Evolutionary conservation across 2,113 vertebrate genomes (phyloP), one percentile per base, ranked within the genome.

Genomic region (Peromyscus polionotus): DNA sequence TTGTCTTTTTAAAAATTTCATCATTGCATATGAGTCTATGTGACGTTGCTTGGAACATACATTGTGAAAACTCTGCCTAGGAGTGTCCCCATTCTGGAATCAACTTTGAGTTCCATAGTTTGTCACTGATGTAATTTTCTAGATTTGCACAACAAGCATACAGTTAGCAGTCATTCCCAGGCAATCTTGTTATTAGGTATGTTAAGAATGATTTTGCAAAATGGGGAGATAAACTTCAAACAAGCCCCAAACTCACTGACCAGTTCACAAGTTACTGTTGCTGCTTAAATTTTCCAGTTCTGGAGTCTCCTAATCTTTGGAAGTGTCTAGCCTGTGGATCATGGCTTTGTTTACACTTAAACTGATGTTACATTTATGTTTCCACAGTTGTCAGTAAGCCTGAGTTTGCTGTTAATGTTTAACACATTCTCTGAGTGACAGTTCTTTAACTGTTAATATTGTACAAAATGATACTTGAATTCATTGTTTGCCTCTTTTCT

Each of bases 401-500:
- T n/a, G 63, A 91, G 61, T 93, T 94, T 89, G 20, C 88, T 98
- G 86, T 95, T 96, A 95, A 95, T 96, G 73, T 97, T 95, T 91
- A 88, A 95, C 36, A 92, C 63, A 89, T 96, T 97, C 96, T 54
- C 91, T 96, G 39, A 97, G 48, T 94, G 93, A 72, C 85, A 97
- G 92, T 97, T 96, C 77, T 83, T 94, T 42, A 95, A 19, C 93
- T 97, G 73, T 96, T 95, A 94, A 93, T 94, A 54, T 94, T 98
- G 97, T 98, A 95, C 95, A 95, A 96, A 54, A 88, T 94, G 93
- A 80, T 92, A 91, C 85, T 94, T 96, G 91, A 90, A 95, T 90
- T 93, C 85, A 95, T 97, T 97, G 88, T 97, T 97, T 95, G 81
- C 90, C 54, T 95, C 88, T 96, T 97, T 97, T 57, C 87, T 96